Evolutionary conservation across 2,888 invertebrate species (phyloP).

Genomic region (Troides helena): DNA sequence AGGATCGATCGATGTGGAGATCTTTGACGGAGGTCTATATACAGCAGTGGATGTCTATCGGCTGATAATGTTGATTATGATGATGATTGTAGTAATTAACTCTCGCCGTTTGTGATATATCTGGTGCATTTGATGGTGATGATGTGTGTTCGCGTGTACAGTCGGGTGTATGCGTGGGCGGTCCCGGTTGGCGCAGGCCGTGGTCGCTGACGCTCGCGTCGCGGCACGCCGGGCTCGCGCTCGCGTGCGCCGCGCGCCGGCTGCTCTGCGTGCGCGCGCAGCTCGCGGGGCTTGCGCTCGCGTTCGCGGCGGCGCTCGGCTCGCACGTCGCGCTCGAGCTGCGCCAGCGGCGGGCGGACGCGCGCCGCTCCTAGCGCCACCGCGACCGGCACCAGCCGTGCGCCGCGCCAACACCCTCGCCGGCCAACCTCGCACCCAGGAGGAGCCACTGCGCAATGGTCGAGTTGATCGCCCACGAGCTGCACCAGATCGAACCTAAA

Average conservation of each 20-base stretch:
- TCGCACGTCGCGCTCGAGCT: constrained; percentile 62
- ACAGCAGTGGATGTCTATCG: no score
- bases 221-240: constrained; percentile 78
- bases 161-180: constrained; percentile 66
- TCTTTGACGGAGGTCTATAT: no score
- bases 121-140: neutral
- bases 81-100: no score
- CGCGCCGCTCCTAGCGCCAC: constrained; percentile 69
- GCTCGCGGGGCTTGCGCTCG: constrained; percentile 61
- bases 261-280: constrained; percentile 79
- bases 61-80: no score
- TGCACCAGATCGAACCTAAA: constrained; percentile 3
- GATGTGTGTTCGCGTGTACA: constrained; percentile 32
- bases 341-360: constrained; percentile 43
- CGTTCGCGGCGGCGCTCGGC: constrained; percentile 64
- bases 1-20: no score
- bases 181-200: constrained; percentile 79
- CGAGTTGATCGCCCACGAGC: neutral
- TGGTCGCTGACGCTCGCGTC: constrained; percentile 75
- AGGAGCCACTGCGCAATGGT: neutral
- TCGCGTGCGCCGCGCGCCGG: constrained; percentile 83
- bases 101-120: no score
- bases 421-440: neutral
- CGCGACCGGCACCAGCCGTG: constrained; percentile 51
- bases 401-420: constrained; percentile 45